Conservation (phyloP, 2,113 vertebrate genomes). For the Cyprinodon variegatus region DNA sequence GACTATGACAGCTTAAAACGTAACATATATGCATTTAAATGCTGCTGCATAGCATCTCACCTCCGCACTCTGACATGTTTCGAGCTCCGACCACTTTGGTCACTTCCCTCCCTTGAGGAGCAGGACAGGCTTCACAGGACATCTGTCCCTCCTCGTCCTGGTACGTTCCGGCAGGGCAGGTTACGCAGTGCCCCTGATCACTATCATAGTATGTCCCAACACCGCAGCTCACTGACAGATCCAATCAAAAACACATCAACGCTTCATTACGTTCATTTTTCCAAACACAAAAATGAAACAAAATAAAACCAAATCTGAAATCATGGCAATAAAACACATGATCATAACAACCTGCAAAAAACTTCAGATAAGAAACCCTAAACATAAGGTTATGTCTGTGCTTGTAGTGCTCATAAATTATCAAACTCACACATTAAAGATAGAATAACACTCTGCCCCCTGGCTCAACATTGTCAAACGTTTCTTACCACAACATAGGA, state of each 20-base stretch:
- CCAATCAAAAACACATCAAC: background rate
- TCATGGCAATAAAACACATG: background rate
- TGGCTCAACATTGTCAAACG: conserved; percentile 45
- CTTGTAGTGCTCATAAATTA: conserved; percentile 42
- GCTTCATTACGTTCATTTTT: background rate
- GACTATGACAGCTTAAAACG: background rate
- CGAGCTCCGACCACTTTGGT: conserved; percentile 78
- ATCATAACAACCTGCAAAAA: conserved; percentile 19
- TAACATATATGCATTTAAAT: too few species aligned
- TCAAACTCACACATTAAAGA: conserved; percentile 14
- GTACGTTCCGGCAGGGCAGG: conserved; percentile 86
- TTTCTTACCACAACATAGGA: conserved; percentile 48
- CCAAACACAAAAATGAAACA: background rate
- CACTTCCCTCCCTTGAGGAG: conserved; percentile 75
- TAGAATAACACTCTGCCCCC: conserved; percentile 29
- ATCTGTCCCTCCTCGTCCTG: conserved; percentile 88
- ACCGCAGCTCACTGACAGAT: conserved; percentile 82
- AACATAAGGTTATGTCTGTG: conserved; percentile 28
- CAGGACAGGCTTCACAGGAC: conserved; percentile 83
- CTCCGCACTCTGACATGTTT: conserved; percentile 85
- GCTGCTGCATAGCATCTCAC: conserved; percentile 62
- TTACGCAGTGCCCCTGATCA: conserved; percentile 81
- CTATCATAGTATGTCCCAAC: conserved; percentile 80
- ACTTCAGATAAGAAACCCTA: conserved; percentile 19
- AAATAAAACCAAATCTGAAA: conserved; percentile 5